A percentile compares a stretch with the other conserved stretches of the same genome.
Evolutionary conservation across 2,113 vertebrate genomes (phyloP).

Genomic region (Notechis scutatus): DNA sequence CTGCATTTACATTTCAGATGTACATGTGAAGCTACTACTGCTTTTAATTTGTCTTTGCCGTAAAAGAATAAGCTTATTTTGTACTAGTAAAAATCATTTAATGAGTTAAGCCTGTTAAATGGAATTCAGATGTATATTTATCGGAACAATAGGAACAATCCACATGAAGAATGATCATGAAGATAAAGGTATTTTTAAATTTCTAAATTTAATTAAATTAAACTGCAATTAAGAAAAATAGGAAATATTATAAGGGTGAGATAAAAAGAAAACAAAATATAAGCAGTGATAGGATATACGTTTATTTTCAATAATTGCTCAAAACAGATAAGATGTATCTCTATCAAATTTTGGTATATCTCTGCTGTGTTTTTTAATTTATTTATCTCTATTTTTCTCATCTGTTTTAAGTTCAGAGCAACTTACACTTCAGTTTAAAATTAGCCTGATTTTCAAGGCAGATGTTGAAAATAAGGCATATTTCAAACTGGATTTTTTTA

Average conservation of each 20-base stretch:
- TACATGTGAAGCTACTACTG: background rate
- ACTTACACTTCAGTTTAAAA: background rate
- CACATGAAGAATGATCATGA: conserved; percentile 22
- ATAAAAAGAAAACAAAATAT: background rate
- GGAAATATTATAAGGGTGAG: background rate
- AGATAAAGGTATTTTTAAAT: background rate
- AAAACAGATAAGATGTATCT: background rate
- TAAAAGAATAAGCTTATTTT: background rate
- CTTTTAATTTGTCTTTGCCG: background rate
- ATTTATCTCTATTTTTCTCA: background rate
- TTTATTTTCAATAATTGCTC: background rate
- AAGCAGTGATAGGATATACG: background rate
- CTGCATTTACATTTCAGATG: background rate
- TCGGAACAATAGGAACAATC: background rate
- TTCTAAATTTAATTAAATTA: background rate
- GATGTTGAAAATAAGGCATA: background rate
- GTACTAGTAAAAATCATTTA: background rate
- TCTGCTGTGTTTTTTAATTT: background rate
- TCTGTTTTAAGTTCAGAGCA: background rate
- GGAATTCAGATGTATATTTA: background rate
- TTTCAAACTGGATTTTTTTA: background rate
- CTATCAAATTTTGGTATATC: background rate
- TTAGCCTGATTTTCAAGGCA: background rate
- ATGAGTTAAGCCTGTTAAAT: background rate
- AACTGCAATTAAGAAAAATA: background rate